These are phyloP conservation scores for Norana najaformis DNA, from an alignment of 2,888 invertebrate genomes.

Conservation along the genomic window DNA sequence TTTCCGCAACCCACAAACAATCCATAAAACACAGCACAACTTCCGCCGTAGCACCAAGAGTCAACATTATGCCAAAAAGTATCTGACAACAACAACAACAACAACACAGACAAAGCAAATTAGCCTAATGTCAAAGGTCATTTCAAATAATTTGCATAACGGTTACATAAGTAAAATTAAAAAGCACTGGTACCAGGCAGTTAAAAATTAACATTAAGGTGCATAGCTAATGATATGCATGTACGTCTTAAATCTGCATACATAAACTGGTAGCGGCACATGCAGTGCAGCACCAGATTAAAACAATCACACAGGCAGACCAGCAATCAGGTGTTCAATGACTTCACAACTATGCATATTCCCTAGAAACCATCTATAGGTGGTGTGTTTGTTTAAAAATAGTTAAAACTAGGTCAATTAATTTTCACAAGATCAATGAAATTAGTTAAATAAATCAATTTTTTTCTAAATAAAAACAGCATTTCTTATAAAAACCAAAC, in stretches of 20 bases:
- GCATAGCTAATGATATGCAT: constrained; percentile 23
- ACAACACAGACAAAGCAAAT: constrained; percentile 13
- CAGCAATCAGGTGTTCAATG: background rate
- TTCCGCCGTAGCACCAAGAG: constrained; percentile 13
- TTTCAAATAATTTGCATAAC: background rate
- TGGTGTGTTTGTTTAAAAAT: background rate
- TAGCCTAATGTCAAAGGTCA: constrained; percentile 13
- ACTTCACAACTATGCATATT: background rate
- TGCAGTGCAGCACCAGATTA: background rate
- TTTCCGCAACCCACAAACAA: background rate
- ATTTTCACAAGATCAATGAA: background rate
- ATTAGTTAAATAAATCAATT: background rate
- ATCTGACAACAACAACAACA: background rate
- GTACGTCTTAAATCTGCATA: constrained; percentile 8
- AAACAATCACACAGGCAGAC: background rate
- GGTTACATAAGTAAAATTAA: constrained; percentile 5
- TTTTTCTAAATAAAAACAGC: background rate
- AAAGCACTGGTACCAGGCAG: constrained; percentile 7
- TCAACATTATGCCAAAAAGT: constrained; percentile 13
- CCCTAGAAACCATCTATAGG: background rate
- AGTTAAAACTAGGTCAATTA: background rate
- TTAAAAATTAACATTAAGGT: constrained; percentile 15
- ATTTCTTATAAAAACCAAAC: background rate
- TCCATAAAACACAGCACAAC: background rate
- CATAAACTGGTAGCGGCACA: constrained; percentile 8